Evolutionary conservation across 2,888 invertebrate species (phyloP), one percentile per base, ranked within the genome.

Genomic region (Seira musarum): DNA sequence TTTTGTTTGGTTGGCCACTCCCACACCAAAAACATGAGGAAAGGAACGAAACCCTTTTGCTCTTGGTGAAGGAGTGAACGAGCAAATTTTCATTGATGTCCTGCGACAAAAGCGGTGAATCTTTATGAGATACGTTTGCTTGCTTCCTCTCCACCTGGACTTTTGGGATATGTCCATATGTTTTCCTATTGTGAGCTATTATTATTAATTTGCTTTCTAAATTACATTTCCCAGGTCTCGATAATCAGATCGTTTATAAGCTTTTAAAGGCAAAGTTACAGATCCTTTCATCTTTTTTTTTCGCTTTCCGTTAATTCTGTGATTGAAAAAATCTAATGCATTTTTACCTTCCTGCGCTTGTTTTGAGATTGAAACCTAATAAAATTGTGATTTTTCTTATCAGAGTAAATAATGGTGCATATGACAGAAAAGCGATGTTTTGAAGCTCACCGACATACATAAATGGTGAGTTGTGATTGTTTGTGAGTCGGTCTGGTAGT

Each of bases 1-100:
- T n/a, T 30, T 49, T 68, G 40, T 70, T 70, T 70, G 40, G 22
- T 70, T 30, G 70, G 69, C 69, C 69, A 49, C 69, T 69, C 69
- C 69, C 46, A 69, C 69, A 49, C 69, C 24, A 49, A 22, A 69
- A 5, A 69, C 22, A 25, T 25, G 10, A 10, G 13, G 30, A 17
- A 65, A 65, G 5, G 19, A 30, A 5, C 13, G 22, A 46, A 65
- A 24, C 69, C 53, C 69, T 69, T 69, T 69, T 60, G 61, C 19
- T 57, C 30, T 61, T 69, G 30, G 35, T 21, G 21, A 13, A 40
- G 40, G 13, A 40, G 40, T 5, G 40, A 8, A 40, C 40, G 13
- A n/a, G n/a, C n/a, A n/a, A n/a, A n/a, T 8, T 40, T 40, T 40
- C 40, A 40, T 5, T 40, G n/a, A n/a, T n/a, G n/a, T n/a, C n/a